Base-by-base conservation (phyloP, 2,113 vertebrate genomes). In the Phoenicopterus ruber region DNA sequence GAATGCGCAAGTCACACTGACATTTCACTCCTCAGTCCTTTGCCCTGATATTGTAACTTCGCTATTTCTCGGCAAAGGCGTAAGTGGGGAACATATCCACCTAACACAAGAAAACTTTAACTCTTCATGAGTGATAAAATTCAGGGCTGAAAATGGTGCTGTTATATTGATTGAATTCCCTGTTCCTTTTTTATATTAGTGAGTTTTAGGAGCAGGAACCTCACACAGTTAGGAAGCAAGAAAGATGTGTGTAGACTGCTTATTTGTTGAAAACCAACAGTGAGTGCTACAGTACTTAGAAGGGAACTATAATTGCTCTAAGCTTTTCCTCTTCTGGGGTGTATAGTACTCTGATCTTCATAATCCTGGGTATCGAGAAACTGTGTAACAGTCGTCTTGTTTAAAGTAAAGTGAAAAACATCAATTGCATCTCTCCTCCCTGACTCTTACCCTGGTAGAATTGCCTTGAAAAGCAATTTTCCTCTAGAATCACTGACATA, bases 221-320 rank as follows among this genome's bases (percentile, higher is more conserved):
- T 87, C 57, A 22, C 6, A 2, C 72, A 76, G 67, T 42, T 93
- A 38, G 13, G 67, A 94, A 74, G 86, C 67, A 87, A 55, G 86
- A 83, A 52, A 18, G 77, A 93, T 97, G 92, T 82, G 90, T 83
- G 83, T 88, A 90, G 92, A 71, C 88, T 96, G 94, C 91, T 94
- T 97, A 88, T 96, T 97, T 97, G 81, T 93, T 80, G 87, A 94
- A 98, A 97, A 93, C 36, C 92, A 96, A 59, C 95, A 95, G 94
- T 47, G 78, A 97, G 83, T 89, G 82, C 79, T 94, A 22, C 93
- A 90, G 91, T 82, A 72, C 94, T 96, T 87, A 77, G 95, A 96
- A 96, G 85, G 72, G 94, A 96, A 87, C 94, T 81, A n/a, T 96
- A 97, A 98, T 97, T 97, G 96, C 96, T 96, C 83, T 95, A 88